Conservation (phyloP, 2,113 vertebrate genomes). For the Casuarius casuarius region DNA sequence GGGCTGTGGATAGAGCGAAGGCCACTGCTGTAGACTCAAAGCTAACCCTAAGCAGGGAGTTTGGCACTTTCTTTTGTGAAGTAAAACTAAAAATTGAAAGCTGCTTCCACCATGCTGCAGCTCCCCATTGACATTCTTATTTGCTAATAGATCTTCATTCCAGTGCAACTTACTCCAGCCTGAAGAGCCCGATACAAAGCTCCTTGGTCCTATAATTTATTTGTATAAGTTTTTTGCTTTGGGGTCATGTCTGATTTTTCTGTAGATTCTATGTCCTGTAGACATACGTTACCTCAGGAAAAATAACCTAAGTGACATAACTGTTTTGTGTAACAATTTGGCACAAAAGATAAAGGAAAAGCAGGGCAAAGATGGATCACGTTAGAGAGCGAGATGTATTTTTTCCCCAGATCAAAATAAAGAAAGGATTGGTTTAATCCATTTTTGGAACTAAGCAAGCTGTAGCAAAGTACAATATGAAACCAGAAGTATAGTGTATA, state of each 20-base stretch:
- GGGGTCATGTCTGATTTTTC: neutral
- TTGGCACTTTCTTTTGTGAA: neutral
- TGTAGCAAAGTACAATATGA: neutral
- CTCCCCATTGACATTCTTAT: neutral
- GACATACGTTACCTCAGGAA: neutral
- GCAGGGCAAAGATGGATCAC: neutral
- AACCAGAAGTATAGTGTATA: neutral
- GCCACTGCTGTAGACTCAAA: neutral
- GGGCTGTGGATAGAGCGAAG: neutral
- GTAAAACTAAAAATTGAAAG: neutral
- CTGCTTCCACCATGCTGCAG: neutral
- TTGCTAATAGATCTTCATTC: neutral
- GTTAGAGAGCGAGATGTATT: neutral
- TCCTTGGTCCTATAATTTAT: neutral
- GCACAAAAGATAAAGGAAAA: neutral
- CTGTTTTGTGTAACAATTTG: neutral
- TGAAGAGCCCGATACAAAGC: neutral
- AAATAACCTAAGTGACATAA: neutral
- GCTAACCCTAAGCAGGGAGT: neutral
- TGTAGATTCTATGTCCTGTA: neutral
- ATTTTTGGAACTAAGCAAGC: neutral
- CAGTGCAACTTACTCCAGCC: neutral
- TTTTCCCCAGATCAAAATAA: neutral
- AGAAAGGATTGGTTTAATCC: neutral
- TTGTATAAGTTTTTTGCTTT: neutral